Percentiles rank a stretch among this genome's conserved stretches.
Evolutionary conservation across 2,888 invertebrate species (phyloP).

Genomic region (Agrochola circellaris): DNA sequence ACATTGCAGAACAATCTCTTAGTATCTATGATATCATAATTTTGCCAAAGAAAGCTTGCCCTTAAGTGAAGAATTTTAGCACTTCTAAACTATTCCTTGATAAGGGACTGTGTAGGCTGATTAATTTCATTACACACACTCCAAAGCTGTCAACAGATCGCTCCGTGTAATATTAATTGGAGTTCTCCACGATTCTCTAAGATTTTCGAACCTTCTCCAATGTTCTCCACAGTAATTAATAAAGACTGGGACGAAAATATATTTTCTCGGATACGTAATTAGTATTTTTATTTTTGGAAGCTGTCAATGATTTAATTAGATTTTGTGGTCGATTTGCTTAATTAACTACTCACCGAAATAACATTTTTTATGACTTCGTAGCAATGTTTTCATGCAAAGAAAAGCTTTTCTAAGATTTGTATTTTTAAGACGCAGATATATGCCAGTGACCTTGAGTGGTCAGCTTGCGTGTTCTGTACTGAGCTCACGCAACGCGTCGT

Average conservation of each 20-base stretch:
- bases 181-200: conserved; percentile 40
- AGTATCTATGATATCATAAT: not conserved
- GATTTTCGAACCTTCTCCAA: conserved; percentile 3
- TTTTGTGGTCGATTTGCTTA: not conserved
- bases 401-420: not conserved
- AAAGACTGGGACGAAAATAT: not conserved
- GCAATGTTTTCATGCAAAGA: not conserved
- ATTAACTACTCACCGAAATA: not conserved
- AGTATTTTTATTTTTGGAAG: conserved; percentile 20
- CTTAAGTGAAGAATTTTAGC: conserved; percentile 59
- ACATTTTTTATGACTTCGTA: not conserved
- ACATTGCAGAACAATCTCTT: no score
- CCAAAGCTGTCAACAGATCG: conserved; percentile 43
- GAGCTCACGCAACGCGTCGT: no score
- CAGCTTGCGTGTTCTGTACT: no score
- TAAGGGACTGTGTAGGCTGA: conserved; percentile 54
- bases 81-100: conserved; percentile 62
- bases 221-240: not conserved
- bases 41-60: not conserved
- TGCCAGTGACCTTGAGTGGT: no score
- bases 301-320: not conserved
- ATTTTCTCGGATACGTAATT: conserved; percentile 22
- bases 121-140: conserved; percentile 60
- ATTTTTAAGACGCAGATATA: not conserved
- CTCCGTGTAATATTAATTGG: conserved; percentile 58